Evolutionary conservation across 2,797 vertebrate genomes (phyloP).

Genomic region (Miopithecus talapoin): DNA sequence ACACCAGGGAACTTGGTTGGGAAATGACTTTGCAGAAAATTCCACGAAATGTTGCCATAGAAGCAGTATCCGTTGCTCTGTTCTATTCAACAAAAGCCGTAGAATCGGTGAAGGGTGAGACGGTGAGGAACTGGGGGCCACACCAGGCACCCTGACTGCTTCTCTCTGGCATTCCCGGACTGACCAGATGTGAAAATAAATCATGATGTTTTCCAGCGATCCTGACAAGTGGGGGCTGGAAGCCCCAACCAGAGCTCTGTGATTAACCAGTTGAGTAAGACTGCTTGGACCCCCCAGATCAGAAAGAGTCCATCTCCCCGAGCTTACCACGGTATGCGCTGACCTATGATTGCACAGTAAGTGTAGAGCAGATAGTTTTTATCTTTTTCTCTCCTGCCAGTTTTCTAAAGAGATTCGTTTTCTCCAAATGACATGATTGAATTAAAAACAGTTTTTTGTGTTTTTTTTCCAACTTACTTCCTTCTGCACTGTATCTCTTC

Average conservation of each 20-base stretch:
- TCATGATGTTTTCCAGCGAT: neutral
- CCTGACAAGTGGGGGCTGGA: accelerated
- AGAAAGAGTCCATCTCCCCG: neutral
- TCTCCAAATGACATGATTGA: neutral
- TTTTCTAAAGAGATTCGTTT: slow-evolving; percentile 6
- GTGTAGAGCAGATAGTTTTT: neutral
- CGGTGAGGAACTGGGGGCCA: neutral
- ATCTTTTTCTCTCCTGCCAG: neutral
- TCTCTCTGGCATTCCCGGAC: neutral
- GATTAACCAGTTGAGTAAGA: neutral
- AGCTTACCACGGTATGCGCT: accelerated
- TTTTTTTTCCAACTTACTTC: neutral
- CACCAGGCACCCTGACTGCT: too few species aligned
- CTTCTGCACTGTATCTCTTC: neutral
- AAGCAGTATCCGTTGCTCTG: neutral
- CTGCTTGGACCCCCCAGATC: neutral
- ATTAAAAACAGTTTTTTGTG: neutral
- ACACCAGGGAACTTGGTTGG: neutral
- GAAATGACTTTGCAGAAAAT: neutral
- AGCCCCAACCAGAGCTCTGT: neutral
- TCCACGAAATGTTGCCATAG: neutral
- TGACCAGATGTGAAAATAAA: neutral
- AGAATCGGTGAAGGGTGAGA: neutral
- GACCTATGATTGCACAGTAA: neutral
- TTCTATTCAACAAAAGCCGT: neutral